Evolutionary conservation across 1,140 invertebrate species (phyloP).

Genomic region (Trypoxylus dichotomus): DNA sequence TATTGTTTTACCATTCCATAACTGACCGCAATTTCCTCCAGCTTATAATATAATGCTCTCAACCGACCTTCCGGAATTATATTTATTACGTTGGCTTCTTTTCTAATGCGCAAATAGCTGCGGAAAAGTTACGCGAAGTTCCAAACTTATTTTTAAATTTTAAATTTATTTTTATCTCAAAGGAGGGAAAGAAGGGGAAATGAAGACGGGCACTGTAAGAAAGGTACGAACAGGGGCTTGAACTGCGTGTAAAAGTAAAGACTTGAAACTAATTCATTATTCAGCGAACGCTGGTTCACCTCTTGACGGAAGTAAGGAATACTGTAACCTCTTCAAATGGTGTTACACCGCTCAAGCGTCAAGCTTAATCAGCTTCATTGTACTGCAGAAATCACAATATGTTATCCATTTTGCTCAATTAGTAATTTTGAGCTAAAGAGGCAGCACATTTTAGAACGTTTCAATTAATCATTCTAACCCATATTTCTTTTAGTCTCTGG

Average conservation of each 20-base stretch:
- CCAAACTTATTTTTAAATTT: conserved; percentile 14
- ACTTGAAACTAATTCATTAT: conserved; percentile 15
- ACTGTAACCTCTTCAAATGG: background rate
- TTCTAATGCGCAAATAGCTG: background rate
- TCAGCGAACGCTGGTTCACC: background rate
- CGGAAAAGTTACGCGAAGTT: background rate
- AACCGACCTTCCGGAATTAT: background rate
- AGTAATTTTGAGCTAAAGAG: background rate
- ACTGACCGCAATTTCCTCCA: background rate
- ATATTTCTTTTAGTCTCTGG: background rate
- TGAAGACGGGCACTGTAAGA: background rate
- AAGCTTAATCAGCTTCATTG: conserved; percentile 4
- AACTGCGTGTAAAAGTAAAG: background rate
- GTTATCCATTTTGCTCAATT: background rate
- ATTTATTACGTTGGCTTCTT: background rate
- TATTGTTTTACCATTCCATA: conserved; percentile 9
- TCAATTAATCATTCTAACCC: background rate
- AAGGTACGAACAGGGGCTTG: background rate
- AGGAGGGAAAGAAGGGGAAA: background rate
- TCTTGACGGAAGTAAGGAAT: conserved; percentile 1
- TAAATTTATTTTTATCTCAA: conserved; percentile 5
- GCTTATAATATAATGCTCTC: background rate
- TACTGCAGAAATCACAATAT: background rate
- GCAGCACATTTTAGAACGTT: background rate
- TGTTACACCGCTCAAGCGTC: background rate